Evolutionary conservation across 2,888 invertebrate genomes (phyloP).

Genomic region (Apodemia duryi): DNA sequence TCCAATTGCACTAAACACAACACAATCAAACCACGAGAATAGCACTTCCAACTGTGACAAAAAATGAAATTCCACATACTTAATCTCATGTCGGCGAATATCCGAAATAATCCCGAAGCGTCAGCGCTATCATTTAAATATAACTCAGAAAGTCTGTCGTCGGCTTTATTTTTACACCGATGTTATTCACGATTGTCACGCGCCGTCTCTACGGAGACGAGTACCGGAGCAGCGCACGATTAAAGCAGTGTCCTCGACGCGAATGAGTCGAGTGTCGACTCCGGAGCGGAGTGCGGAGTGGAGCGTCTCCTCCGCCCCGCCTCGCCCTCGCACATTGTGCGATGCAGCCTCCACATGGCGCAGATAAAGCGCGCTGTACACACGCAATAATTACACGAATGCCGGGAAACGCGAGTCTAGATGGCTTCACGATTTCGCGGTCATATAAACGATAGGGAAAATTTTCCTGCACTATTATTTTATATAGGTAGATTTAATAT

Average conservation of each 20-base stretch:
- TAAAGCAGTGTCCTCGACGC: slow-evolving; percentile 50
- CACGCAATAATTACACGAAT: too few species aligned
- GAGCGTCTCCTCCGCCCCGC: slow-evolving; percentile 35
- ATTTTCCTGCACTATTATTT: too few species aligned
- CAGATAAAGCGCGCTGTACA: slow-evolving; percentile 39
- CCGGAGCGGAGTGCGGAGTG: slow-evolving; percentile 42
- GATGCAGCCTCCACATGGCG: slow-evolving; percentile 68
- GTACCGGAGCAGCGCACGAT: slow-evolving; percentile 43
- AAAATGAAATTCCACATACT: slow-evolving; percentile 64
- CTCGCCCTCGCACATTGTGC: slow-evolving; percentile 51
- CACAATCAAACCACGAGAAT: slow-evolving; percentile 24
- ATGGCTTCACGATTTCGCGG: too few species aligned
- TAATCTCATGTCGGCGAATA: slow-evolving; percentile 68
- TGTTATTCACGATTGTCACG: slow-evolving; percentile 55
- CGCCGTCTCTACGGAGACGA: slow-evolving; percentile 42
- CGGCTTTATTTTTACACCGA: slow-evolving; percentile 76
- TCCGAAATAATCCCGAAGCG: slow-evolving; percentile 60
- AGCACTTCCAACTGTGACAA: slow-evolving; percentile 32
- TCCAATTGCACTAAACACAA: slow-evolving; percentile 16
- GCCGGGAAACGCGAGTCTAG: too few species aligned
- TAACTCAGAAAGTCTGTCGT: slow-evolving; percentile 74
- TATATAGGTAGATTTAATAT: too few species aligned
- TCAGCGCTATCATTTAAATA: slow-evolving; percentile 75
- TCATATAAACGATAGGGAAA: too few species aligned
- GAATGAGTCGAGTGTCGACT: slow-evolving; percentile 42